Percentiles rank a stretch among this genome's conserved stretches.
Conservation (phyloP, 2,888 invertebrate species). For the Boloria selene region DNA sequence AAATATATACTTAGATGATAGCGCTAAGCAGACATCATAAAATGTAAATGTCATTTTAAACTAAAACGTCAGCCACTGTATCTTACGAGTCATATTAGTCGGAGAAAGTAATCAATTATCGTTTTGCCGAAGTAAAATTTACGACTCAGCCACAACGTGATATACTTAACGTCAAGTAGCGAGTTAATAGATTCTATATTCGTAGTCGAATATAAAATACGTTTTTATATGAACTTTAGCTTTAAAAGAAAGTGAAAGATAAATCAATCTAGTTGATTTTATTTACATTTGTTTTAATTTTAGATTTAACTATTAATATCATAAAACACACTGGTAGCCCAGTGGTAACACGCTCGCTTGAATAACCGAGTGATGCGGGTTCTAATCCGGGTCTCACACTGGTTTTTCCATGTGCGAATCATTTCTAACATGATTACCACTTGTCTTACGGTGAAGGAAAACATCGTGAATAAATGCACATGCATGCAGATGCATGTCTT, state of each 20-base stretch:
- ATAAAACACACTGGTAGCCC: no score
- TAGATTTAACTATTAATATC: constrained; percentile 1
- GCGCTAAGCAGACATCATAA: no score
- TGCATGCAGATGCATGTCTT: no score
- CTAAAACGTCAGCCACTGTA: background rate
- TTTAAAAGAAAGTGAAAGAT: constrained; percentile 25
- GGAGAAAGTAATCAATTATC: constrained; percentile 29
- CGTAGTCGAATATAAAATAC: constrained; percentile 29
- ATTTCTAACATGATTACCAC: no score
- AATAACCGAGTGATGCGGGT: no score
- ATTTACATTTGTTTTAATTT: constrained; percentile 1
- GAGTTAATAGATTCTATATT: constrained; percentile 28
- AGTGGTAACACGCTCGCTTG: no score
- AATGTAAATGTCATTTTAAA: no score
- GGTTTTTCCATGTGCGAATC: no score
- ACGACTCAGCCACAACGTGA: constrained; percentile 26
- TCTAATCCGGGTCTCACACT: no score
- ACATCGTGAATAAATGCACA: background rate
- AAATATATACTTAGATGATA: no score
- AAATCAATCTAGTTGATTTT: constrained; percentile 32
- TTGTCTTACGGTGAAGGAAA: background rate
- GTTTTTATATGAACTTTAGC: constrained; percentile 23
- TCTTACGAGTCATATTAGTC: constrained; percentile 3
- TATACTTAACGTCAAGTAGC: constrained; percentile 18
- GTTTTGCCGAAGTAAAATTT: constrained; percentile 24